A percentile compares a stretch with the other conserved stretches of the same genome.
Conservation (phyloP, 2,113 vertebrate species). For the Nesogale talazaci region DNA sequence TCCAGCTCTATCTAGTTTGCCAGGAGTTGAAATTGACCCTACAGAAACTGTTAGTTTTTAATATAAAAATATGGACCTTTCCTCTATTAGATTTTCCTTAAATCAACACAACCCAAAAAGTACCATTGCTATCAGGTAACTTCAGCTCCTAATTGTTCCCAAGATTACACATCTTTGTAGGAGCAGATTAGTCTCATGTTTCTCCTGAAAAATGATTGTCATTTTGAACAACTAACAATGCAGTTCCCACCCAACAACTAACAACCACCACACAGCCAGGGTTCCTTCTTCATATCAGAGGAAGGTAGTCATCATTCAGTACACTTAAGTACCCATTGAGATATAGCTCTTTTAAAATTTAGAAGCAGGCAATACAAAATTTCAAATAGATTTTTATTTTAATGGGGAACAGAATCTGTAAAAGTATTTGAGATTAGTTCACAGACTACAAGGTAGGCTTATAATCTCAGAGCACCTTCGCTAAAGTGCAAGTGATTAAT, state of each 20-base stretch:
- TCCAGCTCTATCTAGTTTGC: no score
- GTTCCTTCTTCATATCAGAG: not conserved
- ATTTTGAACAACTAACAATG: no score
- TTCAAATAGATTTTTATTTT: not conserved
- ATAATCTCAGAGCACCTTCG: not conserved
- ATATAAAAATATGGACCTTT: not conserved
- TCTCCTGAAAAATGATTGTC: no score
- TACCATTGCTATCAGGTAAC: no score
- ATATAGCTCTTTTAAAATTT: not conserved
- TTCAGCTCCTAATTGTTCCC: no score
- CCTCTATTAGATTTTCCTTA: not conserved
- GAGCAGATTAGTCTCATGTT: no score
- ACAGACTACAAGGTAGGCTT: not conserved
- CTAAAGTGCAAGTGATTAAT: not conserved
- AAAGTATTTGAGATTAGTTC: not conserved
- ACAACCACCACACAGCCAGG: no score
- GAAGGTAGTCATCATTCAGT: not conserved
- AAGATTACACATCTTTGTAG: no score
- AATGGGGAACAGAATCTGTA: not conserved
- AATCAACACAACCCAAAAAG: not conserved
- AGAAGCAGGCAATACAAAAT: not conserved
- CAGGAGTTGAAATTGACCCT: no score
- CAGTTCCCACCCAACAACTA: no score
- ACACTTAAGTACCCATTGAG: not conserved
- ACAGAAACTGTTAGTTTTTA: no score